Evolutionary conservation across 2,797 vertebrate genomes (phyloP), one percentile per base, ranked within the genome.

Genomic region (Siniperca obscura): DNA sequence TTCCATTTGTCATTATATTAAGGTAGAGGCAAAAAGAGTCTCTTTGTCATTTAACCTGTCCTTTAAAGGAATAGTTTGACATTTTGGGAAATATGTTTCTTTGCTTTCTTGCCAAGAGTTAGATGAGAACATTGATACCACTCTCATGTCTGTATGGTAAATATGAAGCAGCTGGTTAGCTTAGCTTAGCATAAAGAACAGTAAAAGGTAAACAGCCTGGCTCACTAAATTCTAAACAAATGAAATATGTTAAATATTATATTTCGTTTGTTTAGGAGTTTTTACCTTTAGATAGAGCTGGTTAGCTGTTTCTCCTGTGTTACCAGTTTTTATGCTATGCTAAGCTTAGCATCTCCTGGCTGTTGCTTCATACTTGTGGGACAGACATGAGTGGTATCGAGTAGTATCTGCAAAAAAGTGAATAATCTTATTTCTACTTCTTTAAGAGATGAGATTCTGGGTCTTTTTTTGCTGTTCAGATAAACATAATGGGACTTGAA

Each of bases 381-480:
- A 9, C 50, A 69, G 30, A 34, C 66, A 22, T 30, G n/a, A 19
- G 21, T 55, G 53, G 9, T 19, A 44, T 42, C 40, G 1, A 64
- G 22, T 40, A 4, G 9, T 12, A 61, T 27, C 1, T 17, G 30
- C 30, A 38, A 38, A 55, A 40, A 3, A 70, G 14, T 36, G 7
- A 22, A 22, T n/a, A 52, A 36, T 5, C 5, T 3, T n/a, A 25
- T 52, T 16, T 36, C 21, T 44, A 9, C 42, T 30, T 22, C 14
- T 22, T 71, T 36, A n/a, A 64, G 22, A 46, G 27, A 50, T 59
- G 9, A 17, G 17, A 44, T n/a, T 30, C 11, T 42, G 46, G 16
- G 52, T 55, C 25, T 34, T 50, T 27, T 17, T 13, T 74, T 21
- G n/a, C 44, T 77, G 17, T 7, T 80, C 44, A 53, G 27, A 61